phyloP scores from a whole-genome alignment of 2,888 invertebrate species.

The Lochmaea crataegi region DNA sequence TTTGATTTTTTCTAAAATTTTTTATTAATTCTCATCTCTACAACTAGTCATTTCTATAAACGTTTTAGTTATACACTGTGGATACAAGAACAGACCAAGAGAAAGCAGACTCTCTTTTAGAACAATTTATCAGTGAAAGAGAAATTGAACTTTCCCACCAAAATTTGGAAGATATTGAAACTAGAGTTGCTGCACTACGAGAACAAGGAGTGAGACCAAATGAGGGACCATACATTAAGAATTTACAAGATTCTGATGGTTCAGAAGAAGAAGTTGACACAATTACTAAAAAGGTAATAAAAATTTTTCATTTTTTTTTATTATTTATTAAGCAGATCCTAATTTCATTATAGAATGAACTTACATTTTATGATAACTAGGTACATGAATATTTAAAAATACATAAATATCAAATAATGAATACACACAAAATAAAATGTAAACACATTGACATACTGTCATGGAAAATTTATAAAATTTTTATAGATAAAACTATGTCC shows the following conservation, averaged over 20 bases:
- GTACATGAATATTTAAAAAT: no score
- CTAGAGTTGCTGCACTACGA: conserved; percentile 67
- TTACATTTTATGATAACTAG: no score
- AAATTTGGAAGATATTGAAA: conserved; percentile 68
- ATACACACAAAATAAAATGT: no score
- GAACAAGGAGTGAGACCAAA: conserved; percentile 64
- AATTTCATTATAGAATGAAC: no score
- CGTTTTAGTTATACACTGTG: conserved; percentile 64
- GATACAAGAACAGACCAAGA: conserved; percentile 77
- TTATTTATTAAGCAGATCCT: not conserved
- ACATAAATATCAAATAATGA: no score
- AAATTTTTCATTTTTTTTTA: not conserved
- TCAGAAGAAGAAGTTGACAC: conserved; percentile 63
- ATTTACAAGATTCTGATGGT: conserved; percentile 60
- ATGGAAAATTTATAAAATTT: no score
- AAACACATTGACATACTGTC: no score
- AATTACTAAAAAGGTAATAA: conserved; percentile 61
- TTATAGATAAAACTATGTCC: no score
- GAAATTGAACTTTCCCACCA: conserved; percentile 65
- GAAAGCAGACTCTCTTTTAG: conserved; percentile 77
- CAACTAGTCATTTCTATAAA: conserved; percentile 1
- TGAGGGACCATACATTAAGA: conserved; percentile 59
- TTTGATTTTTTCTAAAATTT: no score
- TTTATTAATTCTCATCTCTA: not conserved
- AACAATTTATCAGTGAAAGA: conserved; percentile 66